These are phyloP conservation scores for Arvicanthis niloticus DNA, from an alignment of 2,113 vertebrate species.

Conservation along the genomic window DNA sequence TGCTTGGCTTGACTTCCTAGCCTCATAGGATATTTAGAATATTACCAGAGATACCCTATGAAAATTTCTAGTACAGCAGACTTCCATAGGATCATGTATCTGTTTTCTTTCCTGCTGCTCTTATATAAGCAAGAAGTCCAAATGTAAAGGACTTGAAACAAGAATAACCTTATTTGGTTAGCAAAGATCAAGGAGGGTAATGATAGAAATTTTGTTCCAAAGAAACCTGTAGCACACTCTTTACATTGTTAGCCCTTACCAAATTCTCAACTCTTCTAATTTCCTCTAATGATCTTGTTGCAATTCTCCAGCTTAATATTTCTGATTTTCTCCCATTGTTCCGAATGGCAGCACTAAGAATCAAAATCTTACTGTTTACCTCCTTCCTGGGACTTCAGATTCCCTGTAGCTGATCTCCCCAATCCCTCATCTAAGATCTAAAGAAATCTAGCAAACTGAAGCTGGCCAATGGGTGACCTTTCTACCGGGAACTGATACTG, in stretches of 20 bases:
- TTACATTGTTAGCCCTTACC: background rate
- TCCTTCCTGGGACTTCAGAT: background rate
- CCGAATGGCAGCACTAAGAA: background rate
- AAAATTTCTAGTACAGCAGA: background rate
- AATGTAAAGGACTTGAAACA: background rate
- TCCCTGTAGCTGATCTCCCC: background rate
- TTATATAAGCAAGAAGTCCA: background rate
- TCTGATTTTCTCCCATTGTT: background rate
- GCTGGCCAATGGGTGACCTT: background rate
- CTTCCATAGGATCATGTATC: background rate
- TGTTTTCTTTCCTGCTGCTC: background rate
- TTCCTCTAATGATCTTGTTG: background rate
- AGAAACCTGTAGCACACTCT: background rate
- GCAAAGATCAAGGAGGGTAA: background rate
- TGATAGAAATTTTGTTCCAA: background rate
- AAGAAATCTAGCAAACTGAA: background rate
- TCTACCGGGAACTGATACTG: background rate
- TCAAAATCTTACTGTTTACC: background rate
- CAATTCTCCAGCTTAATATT: constrained; percentile 1
- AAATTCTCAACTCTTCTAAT: background rate
- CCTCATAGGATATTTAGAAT: background rate
- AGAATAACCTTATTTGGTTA: constrained; percentile 4
- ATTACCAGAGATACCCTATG: background rate
- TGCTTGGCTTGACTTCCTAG: background rate
- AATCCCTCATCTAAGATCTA: background rate